Conservation (phyloP, 2,888 invertebrate genomes). For the Dendrolimus pini region DNA sequence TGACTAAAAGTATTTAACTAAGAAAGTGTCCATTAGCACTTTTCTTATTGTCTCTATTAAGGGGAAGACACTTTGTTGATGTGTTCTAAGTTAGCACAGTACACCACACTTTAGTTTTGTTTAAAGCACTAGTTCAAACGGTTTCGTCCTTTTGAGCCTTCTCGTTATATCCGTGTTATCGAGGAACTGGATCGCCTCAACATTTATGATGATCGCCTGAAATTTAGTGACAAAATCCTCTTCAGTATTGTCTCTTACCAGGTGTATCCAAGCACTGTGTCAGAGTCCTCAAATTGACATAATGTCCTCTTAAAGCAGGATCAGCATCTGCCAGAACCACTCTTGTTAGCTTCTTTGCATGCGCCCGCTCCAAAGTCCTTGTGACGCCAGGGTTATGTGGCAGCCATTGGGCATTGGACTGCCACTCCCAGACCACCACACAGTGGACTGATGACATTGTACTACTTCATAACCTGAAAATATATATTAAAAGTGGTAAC, state of each 20-base stretch:
- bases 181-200: too few species aligned
- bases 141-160: too few species aligned
- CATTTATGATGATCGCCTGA: too few species aligned
- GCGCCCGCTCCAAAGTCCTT: slow-evolving; percentile 89
- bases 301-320: slow-evolving; percentile 85
- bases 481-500: background rate
- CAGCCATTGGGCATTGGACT: slow-evolving; percentile 84
- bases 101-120: too few species aligned
- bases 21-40: too few species aligned
- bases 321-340: slow-evolving; percentile 93
- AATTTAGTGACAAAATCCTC: too few species aligned
- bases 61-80: too few species aligned
- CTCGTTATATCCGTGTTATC: too few species aligned
- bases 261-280: slow-evolving; percentile 81
- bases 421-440: slow-evolving; percentile 89
- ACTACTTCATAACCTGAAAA: slow-evolving; percentile 16
- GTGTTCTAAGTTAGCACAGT: too few species aligned
- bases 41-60: too few species aligned
- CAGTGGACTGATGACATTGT: slow-evolving; percentile 80
- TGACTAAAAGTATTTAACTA: too few species aligned
- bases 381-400: slow-evolving; percentile 92
- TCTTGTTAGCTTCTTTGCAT: slow-evolving; percentile 87
- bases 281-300: slow-evolving; percentile 85
- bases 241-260: slow-evolving; percentile 23
- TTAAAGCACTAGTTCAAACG: too few species aligned